phyloP scores from a whole-genome alignment of 1,140 invertebrate species.

The Pollicipes pollicipes region DNA sequence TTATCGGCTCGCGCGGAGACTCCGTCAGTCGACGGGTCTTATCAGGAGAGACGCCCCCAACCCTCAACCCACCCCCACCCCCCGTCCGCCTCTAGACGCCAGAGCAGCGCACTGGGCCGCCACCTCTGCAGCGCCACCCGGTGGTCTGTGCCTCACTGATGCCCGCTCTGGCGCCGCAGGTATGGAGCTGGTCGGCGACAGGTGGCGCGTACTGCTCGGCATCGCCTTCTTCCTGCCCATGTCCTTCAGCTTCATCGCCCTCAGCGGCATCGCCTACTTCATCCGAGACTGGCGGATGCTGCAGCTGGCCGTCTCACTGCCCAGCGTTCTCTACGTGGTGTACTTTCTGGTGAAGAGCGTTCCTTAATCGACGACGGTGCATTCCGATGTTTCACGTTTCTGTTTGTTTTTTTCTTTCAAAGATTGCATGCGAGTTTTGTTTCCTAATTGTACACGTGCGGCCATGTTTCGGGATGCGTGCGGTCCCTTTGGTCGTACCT shows the following conservation, averaged over 20 bases:
- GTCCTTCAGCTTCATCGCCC: constrained; percentile 48
- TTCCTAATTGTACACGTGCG: no score
- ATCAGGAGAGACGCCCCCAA: no score
- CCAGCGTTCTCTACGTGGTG: constrained; percentile 42
- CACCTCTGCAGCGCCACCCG: constrained; percentile 26
- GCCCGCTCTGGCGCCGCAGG: background rate
- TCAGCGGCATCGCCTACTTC: constrained; percentile 47
- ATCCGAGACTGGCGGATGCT: constrained; percentile 51
- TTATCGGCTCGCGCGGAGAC: no score
- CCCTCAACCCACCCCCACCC: no score
- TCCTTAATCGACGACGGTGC: no score
- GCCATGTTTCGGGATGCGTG: no score
- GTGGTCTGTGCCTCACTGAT: constrained; percentile 12
- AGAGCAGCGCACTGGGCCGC: constrained; percentile 2
- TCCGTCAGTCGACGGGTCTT: no score
- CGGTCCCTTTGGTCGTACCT: no score
- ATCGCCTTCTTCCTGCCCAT: constrained; percentile 52
- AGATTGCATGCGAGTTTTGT: no score
- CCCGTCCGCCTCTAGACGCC: no score
- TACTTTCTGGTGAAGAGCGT: constrained; percentile 24
- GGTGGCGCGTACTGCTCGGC: constrained; percentile 50
- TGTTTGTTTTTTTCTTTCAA: no score
- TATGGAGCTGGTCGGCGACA: constrained; percentile 39
- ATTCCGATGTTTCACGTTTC: no score
- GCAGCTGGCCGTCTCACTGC: constrained; percentile 48